These are phyloP conservation scores for Rhaphigaster nebulosa DNA, from an alignment of 2,888 invertebrate genomes.

Conservation along the genomic window DNA sequence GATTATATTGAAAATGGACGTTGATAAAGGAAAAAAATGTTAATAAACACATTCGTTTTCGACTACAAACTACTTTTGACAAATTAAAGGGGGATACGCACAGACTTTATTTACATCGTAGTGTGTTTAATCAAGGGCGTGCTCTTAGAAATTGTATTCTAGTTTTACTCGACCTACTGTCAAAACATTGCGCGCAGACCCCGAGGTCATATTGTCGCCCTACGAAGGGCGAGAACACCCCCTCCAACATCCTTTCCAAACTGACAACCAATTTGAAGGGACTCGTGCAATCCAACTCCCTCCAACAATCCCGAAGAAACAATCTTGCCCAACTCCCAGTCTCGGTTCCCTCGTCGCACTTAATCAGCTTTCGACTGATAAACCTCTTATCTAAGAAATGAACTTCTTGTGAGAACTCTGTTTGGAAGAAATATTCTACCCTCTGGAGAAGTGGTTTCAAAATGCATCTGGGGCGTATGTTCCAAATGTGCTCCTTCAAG, in stretches of 20 bases:
- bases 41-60: too few species aligned
- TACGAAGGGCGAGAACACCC: neutral
- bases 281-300: neutral
- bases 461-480: neutral
- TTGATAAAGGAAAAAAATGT: too few species aligned
- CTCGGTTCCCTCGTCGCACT: neutral
- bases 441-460: neutral
- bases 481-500: neutral
- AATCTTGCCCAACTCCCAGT: neutral
- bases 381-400: constrained; percentile 26
- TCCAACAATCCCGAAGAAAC: constrained; percentile 22
- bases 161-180: neutral
- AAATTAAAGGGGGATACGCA: too few species aligned
- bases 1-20: too few species aligned
- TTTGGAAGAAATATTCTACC: neutral
- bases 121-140: neutral
- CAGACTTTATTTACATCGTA: too few species aligned
- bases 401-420: neutral
- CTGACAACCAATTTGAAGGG: constrained; percentile 25
- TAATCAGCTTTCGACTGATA: constrained; percentile 19
- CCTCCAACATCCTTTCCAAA: neutral
- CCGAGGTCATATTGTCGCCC: neutral
- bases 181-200: neutral
- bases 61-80: too few species aligned
- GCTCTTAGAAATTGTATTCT: neutral